phyloP scores from a whole-genome alignment of 2,113 vertebrate genomes.

The Oreochromis tanganicae region DNA sequence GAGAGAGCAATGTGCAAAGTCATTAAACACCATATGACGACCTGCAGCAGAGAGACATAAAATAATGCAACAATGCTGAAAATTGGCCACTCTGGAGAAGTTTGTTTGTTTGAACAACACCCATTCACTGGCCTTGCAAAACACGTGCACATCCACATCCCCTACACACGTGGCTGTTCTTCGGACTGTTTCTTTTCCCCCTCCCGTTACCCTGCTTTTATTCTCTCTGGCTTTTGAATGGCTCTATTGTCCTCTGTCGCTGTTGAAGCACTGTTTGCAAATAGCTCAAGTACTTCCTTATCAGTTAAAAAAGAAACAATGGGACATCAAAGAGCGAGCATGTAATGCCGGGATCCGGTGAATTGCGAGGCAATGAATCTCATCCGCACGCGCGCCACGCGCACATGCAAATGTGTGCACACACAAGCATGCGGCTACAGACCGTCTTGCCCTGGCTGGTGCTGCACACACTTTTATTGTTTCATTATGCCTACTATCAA shows the following conservation, averaged over 20 bases:
- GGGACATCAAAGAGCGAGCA: neutral
- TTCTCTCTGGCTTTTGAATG: neutral
- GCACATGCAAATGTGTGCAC: neutral
- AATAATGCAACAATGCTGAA: constrained; percentile 39
- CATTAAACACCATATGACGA: constrained; percentile 52
- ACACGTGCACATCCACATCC: neutral
- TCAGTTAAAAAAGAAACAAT: constrained; percentile 35
- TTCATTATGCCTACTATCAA: constrained; percentile 62
- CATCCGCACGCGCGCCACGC: neutral
- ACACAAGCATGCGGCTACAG: neutral
- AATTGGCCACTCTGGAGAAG: constrained; percentile 3
- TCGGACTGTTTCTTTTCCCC: neutral
- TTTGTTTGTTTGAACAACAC: constrained; percentile 24
- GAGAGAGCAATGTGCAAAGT: constrained; percentile 38
- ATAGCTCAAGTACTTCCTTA: constrained; percentile 48
- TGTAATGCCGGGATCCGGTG: neutral
- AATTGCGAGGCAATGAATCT: neutral
- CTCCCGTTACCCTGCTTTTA: neutral
- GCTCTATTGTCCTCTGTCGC: constrained; percentile 27
- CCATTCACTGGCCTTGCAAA: neutral
- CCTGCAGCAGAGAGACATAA: constrained; percentile 29
- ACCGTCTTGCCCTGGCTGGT: neutral
- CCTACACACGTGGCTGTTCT: neutral
- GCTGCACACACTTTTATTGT: constrained; percentile 48
- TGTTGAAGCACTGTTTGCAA: constrained; percentile 40